Evolutionary conservation across 2,797 vertebrate genomes (phyloP).

Genomic region (Microcaecilia unicolor): DNA sequence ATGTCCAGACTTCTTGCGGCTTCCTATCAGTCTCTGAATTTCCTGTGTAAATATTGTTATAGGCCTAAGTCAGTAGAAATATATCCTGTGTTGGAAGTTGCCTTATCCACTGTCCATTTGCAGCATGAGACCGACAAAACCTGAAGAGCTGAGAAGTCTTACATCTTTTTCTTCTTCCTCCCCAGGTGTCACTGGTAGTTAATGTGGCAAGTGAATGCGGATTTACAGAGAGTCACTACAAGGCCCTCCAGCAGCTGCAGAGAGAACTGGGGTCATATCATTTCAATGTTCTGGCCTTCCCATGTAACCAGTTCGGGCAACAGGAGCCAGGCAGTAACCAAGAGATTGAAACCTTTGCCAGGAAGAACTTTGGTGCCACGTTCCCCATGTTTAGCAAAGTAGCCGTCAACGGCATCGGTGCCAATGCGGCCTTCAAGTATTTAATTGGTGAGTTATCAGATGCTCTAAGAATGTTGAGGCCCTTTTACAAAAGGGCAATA

Average conservation of each 20-base stretch:
- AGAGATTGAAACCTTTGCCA: constrained; percentile 86
- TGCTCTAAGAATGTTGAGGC: too few relatives aligned
- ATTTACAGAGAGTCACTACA: constrained; percentile 86
- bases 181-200: constrained; percentile 85
- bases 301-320: constrained; percentile 94
- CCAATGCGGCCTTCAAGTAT: constrained; percentile 84
- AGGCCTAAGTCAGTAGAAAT: too few relatives aligned
- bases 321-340: constrained; percentile 87
- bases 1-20: too few relatives aligned
- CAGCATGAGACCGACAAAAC: too few relatives aligned
- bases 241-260: constrained; percentile 81
- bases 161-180: not conserved
- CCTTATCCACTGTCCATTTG: too few relatives aligned
- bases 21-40: too few relatives aligned
- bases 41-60: too few relatives aligned
- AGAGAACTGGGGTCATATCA: constrained; percentile 80
- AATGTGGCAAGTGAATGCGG: constrained; percentile 94
- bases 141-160: too few relatives aligned
- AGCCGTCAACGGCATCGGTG: constrained; percentile 68
- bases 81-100: too few relatives aligned
- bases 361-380: constrained; percentile 71
- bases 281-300: constrained; percentile 91
- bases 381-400: constrained; percentile 95
- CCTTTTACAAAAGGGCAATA: too few relatives aligned
- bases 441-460: constrained; percentile 65